Evolutionary conservation across 30 jellyfish, hydroid and myxozoan genomes (phyloP), one percentile per base, ranked within the genome.

Genomic region (Turritopsis dohrnii): DNA sequence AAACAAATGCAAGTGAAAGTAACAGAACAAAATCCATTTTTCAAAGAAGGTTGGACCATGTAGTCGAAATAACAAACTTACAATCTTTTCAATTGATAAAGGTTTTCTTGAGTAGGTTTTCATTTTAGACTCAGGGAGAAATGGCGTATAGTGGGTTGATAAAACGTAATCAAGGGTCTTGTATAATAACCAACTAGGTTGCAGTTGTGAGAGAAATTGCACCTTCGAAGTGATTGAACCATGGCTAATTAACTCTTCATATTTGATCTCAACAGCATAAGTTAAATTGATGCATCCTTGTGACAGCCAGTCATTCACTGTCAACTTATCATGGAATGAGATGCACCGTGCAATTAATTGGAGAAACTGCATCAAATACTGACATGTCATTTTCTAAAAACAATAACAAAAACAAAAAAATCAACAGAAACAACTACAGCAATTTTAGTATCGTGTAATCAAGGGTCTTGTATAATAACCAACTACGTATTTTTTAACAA

Each of bases 1-100:
- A 22, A 65, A 29, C 54, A 60, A 20, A 65, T 9, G 53, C 0
- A 30, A 83, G 31, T 24, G 21, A 22, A 54, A 8, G 21, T n/a
- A n/a, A n/a, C n/a, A n/a, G n/a, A n/a, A n/a, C n/a, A n/a, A n/a
- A n/a, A n/a, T n/a, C n/a, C n/a, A n/a, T n/a, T n/a, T n/a, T n/a
- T n/a, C 72, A 9, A 71, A 52, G 28, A 8, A 24, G 18, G n/a
- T n/a, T n/a, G n/a, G n/a, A n/a, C n/a, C n/a, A n/a, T n/a, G n/a
- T n/a, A n/a, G n/a, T n/a, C n/a, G n/a, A n/a, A n/a, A n/a, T n/a
- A n/a, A n/a, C n/a, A 72, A 28, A 76, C 90, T 84, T 31, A 89
- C 96, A 18, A 84, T 65, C 71, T 89, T 89, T 1, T 84, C 94
- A 28, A 80, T n/a, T 4, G 96, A 89, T 22, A 89, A 52, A 7